These are phyloP conservation scores for Callipepla californica DNA, from an alignment of 2,113 vertebrate genomes.

Conservation along the genomic window DNA sequence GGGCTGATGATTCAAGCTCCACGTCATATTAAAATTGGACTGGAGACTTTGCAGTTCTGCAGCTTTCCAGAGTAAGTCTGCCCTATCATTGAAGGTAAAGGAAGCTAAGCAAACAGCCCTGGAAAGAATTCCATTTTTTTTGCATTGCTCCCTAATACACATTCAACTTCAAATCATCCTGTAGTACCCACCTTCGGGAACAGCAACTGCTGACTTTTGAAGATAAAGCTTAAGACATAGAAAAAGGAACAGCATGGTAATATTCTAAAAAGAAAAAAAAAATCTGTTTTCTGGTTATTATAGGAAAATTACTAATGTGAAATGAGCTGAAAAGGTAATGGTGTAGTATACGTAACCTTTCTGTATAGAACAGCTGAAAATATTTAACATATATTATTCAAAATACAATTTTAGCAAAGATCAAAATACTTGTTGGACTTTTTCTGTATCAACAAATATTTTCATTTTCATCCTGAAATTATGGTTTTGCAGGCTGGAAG, in stretches of 20 bases:
- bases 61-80: neutral
- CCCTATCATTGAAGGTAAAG: neutral
- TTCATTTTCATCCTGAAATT: neutral
- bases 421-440: neutral
- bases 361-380: neutral
- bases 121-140: neutral
- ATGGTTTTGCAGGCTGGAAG: neutral
- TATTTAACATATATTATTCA: neutral
- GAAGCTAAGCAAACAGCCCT: neutral
- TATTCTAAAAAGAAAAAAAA: neutral
- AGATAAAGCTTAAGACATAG: neutral
- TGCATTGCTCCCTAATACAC: fast-evolving
- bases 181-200: neutral
- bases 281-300: neutral
- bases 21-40: neutral
- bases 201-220: neutral
- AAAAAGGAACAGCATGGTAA: neutral
- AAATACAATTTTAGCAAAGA: neutral
- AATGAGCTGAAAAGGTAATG: neutral
- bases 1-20: neutral
- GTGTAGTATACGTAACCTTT: neutral
- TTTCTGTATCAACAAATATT: neutral
- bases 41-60: neutral
- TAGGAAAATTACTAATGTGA: neutral
- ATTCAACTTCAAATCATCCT: neutral